phyloP scores from a whole-genome alignment of 2,888 invertebrate species.

The Pyrocoelia pectoralis region DNA sequence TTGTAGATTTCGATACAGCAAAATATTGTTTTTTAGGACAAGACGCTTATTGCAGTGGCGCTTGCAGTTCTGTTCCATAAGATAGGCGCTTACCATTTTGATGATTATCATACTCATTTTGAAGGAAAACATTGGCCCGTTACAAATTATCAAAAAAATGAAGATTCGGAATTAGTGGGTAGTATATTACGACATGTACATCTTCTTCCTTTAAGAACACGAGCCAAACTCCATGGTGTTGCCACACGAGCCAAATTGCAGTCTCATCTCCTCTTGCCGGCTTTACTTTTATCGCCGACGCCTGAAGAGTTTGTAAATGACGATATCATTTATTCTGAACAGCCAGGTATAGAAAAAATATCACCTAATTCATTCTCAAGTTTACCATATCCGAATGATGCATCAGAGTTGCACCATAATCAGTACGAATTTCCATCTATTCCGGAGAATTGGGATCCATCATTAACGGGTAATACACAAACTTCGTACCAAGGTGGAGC shows the following conservation, averaged over 20 bases:
- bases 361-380: background rate
- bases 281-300: slow-evolving; percentile 10
- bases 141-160: background rate
- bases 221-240: slow-evolving; percentile 6
- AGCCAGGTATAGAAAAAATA: background rate
- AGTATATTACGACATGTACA: background rate
- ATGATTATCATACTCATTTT: too few species aligned
- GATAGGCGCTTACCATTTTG: too few species aligned
- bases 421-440: too few species aligned
- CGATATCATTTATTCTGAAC: background rate
- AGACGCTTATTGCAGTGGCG: too few species aligned
- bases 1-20: too few species aligned
- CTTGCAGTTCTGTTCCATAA: too few species aligned
- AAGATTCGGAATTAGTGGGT: background rate
- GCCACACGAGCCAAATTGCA: background rate
- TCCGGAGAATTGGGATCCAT: too few species aligned
- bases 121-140: too few species aligned
- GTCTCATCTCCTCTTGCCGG: slow-evolving; percentile 5
- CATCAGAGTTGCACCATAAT: background rate
- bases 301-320: slow-evolving; percentile 16
- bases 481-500: too few species aligned
- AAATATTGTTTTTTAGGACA: too few species aligned
- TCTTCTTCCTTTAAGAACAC: background rate
- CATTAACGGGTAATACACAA: too few species aligned
- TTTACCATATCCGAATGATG: background rate